These are phyloP conservation scores for Drosophila prosaltans DNA, from an alignment of 1,140 invertebrate genomes.

Conservation along the genomic window DNA sequence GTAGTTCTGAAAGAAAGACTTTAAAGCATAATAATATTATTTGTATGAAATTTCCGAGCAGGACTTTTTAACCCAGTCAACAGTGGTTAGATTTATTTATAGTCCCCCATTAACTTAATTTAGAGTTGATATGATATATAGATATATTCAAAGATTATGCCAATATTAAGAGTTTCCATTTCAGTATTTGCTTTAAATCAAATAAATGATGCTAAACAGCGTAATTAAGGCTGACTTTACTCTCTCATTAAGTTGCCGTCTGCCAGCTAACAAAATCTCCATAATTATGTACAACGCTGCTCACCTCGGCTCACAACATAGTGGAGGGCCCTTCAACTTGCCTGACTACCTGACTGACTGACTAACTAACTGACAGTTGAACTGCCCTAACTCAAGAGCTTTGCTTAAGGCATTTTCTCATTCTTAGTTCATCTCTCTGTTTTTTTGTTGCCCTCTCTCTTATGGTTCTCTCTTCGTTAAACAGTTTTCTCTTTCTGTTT, in stretches of 20 bases:
- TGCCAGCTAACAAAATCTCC: slow-evolving; percentile 29
- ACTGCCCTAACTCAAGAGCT: slow-evolving; percentile 33
- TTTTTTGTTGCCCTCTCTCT: slow-evolving; percentile 20
- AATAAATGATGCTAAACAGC: slow-evolving; percentile 52
- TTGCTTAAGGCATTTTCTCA: slow-evolving; percentile 53
- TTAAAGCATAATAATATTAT: no score
- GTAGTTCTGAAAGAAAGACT: no score
- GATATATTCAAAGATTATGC: not conserved
- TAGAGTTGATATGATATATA: no score
- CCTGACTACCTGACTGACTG: slow-evolving; percentile 15
- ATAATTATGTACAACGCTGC: slow-evolving; percentile 42
- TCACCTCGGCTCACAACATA: not conserved
- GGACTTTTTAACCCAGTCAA: no score
- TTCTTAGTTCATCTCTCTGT: slow-evolving; percentile 14
- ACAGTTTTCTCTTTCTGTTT: slow-evolving; percentile 36
- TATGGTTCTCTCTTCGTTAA: not conserved
- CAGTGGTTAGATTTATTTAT: no score
- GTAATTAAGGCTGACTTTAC: slow-evolving; percentile 55
- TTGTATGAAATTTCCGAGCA: no score
- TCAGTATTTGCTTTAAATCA: slow-evolving; percentile 33
- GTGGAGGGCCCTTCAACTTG: slow-evolving; percentile 32
- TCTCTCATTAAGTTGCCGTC: slow-evolving; percentile 21
- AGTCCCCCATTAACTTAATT: no score
- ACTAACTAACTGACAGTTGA: slow-evolving; percentile 15
- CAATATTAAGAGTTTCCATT: slow-evolving; percentile 31